Evolutionary conservation across 1,140 invertebrate species (phyloP).

Genomic region (Centruroides vittatus): DNA sequence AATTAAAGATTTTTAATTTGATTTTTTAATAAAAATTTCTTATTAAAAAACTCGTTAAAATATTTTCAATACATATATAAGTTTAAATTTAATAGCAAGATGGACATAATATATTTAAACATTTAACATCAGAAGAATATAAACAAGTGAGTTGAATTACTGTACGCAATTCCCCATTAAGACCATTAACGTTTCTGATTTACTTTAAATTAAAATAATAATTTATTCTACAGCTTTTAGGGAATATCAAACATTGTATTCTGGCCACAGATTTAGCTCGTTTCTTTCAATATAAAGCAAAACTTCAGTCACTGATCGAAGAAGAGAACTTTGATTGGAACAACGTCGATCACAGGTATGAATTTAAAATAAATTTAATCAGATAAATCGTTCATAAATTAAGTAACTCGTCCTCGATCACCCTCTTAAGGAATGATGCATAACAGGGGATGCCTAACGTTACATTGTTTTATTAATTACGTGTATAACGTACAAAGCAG

Average conservation of each 20-base stretch:
- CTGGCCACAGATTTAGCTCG: slow-evolving; percentile 64
- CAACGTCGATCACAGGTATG: slow-evolving; percentile 42
- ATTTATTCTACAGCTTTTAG: slow-evolving; percentile 34
- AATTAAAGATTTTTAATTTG: too few relatives aligned
- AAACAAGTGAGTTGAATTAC: slow-evolving; percentile 34
- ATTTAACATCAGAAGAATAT: slow-evolving; percentile 54
- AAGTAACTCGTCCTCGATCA: too few relatives aligned
- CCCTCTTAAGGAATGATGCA: too few relatives aligned
- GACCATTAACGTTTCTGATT: background rate
- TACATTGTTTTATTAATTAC: too few relatives aligned
- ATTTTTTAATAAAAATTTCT: too few relatives aligned
- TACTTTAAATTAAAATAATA: background rate
- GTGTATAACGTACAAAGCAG: too few relatives aligned
- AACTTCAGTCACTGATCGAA: slow-evolving; percentile 41
- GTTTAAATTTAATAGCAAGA: slow-evolving; percentile 38
- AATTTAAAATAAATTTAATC: background rate
- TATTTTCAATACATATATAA: too few relatives aligned
- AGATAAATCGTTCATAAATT: too few relatives aligned
- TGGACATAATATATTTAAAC: slow-evolving; percentile 61
- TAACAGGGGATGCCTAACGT: too few relatives aligned
- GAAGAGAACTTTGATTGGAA: slow-evolving; percentile 44
- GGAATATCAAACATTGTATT: slow-evolving; percentile 61
- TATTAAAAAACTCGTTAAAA: too few relatives aligned
- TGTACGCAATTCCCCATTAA: too few relatives aligned
- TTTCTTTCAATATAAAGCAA: slow-evolving; percentile 58